phyloP scores from a whole-genome alignment of 2,113 vertebrate species.

The Austrofundulus limnaeus region DNA sequence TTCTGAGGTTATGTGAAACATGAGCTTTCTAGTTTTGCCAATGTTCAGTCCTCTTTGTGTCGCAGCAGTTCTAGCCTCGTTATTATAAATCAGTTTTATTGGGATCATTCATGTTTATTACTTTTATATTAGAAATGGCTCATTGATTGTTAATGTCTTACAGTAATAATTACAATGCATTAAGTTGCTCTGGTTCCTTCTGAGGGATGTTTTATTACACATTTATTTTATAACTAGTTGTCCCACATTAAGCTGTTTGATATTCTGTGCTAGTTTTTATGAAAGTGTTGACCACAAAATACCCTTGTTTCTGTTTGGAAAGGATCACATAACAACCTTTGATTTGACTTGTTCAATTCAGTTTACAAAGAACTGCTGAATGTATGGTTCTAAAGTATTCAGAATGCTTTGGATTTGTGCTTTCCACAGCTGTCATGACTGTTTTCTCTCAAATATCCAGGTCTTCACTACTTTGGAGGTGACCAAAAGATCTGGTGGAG shows the following conservation, averaged over 20 bases:
- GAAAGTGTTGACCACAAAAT: neutral
- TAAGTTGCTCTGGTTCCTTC: conserved; percentile 11
- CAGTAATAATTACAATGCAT: conserved; percentile 26
- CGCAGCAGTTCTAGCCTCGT: no score
- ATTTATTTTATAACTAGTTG: neutral
- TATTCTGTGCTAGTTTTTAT: neutral
- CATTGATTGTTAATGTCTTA: conserved; percentile 22
- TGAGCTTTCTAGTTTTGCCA: no score
- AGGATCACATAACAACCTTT: no score
- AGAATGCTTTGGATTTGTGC: no score
- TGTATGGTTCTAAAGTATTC: neutral
- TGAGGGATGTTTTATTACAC: conserved; percentile 12
- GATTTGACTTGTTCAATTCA: neutral
- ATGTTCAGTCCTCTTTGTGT: no score
- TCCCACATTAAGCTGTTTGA: no score
- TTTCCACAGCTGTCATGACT: no score
- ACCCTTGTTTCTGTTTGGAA: neutral
- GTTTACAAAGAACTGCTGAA: neutral
- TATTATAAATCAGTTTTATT: neutral
- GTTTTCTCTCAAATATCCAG: conserved; percentile 67
- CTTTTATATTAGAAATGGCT: conserved; percentile 1
- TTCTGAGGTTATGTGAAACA: no score
- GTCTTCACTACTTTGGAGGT: conserved; percentile 91
- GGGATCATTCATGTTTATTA: neutral
- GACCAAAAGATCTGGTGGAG: conserved; percentile 88